Base-by-base conservation (phyloP, 2,888 invertebrate species). In the Drosophila helvetica region DNA sequence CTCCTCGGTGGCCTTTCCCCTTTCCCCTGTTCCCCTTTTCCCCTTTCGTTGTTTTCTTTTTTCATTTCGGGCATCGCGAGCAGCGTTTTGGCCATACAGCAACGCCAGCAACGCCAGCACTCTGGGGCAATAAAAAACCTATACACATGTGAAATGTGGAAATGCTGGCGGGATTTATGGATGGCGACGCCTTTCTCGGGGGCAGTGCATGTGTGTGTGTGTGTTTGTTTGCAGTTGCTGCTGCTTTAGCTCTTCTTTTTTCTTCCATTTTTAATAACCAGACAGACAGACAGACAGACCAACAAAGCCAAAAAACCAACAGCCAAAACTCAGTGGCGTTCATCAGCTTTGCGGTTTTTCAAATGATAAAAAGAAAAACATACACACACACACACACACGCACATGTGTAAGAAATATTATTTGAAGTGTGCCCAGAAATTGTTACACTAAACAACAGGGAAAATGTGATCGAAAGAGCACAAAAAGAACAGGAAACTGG, bases 81-180 rank as follows among this genome's bases (percentile, higher is more conserved):
- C 33, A 51, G 50, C 62, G 60, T 42, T 59, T 30, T 54, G 55
- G 64, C 57, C 73, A n/a, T n/a, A n/a, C n/a, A n/a, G n/a, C n/a
- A 67, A 38, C 69, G 48, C 65, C 33, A 55, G 68, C 42, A 33
- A 47, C 33, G 59, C 77, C 79, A 77, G 38, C 7, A 38, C 38
- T 38, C 38, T 38, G 38, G 38, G 79, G 87, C 77, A 87, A 85
- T 81, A 81, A 77, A 84, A 85, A 84, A 88, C 79, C 67, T 74
- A 85, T 79, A 89, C 89, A 89, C 85, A 83, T 83, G 78, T 83
- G 83, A 86, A 83, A 83, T 88, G 72, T 83, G 88, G n/a, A 86
- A 84, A 86, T 80, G 68, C 75, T 73, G 47, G 80, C 78, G 74
- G 84, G 83, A 83, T 88, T 83, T 83, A 83, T 83, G 84, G 76